These are phyloP conservation scores for Vandiemenella viatica DNA, from an alignment of 2,888 invertebrate species.

Conservation along the genomic window DNA sequence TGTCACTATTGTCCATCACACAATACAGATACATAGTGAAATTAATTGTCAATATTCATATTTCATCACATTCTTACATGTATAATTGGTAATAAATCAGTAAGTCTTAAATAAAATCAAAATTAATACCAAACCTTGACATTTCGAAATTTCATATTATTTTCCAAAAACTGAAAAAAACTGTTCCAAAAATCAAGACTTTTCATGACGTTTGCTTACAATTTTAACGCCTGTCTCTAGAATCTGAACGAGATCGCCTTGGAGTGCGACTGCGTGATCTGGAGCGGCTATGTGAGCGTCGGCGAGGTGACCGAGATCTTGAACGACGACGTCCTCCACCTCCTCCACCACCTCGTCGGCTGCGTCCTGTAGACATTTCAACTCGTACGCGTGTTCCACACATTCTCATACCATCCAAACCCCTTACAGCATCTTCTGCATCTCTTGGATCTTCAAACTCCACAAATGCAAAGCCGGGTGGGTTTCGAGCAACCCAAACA, in stretches of 20 bases:
- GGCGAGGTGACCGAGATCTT: neutral
- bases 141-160: too few species aligned
- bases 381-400: slow-evolving; percentile 81
- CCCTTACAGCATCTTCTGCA: slow-evolving; percentile 71
- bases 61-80: too few species aligned
- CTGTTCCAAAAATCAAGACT: too few species aligned
- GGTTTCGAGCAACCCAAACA: slow-evolving; percentile 87
- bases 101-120: too few species aligned
- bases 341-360: slow-evolving; percentile 23
- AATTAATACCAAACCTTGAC: too few species aligned
- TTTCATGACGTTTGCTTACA: too few species aligned
- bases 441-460: slow-evolving; percentile 79
- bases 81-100: too few species aligned
- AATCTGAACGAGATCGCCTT: neutral
- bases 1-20: too few species aligned
- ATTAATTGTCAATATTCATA: too few species aligned
- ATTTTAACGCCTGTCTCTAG: too few species aligned
- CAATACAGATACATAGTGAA: too few species aligned
- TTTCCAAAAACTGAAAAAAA: too few species aligned
- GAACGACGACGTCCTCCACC: neutral
- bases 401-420: slow-evolving; percentile 68
- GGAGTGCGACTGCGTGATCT: neutral
- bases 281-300: neutral
- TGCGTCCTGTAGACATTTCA: slow-evolving; percentile 83
- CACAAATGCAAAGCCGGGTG: slow-evolving; percentile 81